Conservation (phyloP, 2,797 vertebrate genomes). For the Onychomys leucogaster region DNA sequence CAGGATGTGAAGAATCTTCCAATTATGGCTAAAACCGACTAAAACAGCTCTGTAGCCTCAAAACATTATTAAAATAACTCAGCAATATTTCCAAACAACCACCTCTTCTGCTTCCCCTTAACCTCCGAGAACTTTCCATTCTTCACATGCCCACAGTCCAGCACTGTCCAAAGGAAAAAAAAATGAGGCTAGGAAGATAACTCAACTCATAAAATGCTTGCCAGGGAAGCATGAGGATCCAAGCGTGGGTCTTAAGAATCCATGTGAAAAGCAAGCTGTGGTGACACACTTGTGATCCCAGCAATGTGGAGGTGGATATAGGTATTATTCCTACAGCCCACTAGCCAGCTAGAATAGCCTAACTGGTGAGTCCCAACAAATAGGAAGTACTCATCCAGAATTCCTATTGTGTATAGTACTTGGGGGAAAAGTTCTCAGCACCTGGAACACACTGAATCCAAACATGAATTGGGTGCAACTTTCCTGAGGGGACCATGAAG, state of each 20-base stretch:
- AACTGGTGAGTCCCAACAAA: neutral
- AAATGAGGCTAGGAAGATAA: neutral
- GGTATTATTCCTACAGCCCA: neutral
- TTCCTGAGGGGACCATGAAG: neutral
- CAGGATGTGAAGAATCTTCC: neutral
- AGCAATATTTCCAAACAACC: neutral
- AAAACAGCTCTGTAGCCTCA: neutral
- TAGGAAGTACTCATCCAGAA: neutral
- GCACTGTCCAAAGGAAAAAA: neutral
- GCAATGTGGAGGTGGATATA: neutral
- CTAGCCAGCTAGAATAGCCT: neutral
- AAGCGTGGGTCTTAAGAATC: neutral
- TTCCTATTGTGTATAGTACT: neutral
- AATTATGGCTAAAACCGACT: neutral
- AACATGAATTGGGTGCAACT: neutral
- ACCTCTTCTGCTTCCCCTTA: neutral
- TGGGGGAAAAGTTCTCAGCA: neutral
- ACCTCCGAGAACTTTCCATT: neutral
- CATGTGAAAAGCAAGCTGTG: neutral
- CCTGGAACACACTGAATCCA: neutral
- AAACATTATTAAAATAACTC: constrained; percentile 3
- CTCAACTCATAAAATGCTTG: neutral
- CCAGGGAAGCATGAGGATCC: neutral
- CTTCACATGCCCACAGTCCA: neutral
- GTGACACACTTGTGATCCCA: neutral